Percentiles rank a stretch among this genome's conserved stretches.
phyloP scores from a whole-genome alignment of 2,113 vertebrate genomes.

The Ctenomys sociabilis region DNA sequence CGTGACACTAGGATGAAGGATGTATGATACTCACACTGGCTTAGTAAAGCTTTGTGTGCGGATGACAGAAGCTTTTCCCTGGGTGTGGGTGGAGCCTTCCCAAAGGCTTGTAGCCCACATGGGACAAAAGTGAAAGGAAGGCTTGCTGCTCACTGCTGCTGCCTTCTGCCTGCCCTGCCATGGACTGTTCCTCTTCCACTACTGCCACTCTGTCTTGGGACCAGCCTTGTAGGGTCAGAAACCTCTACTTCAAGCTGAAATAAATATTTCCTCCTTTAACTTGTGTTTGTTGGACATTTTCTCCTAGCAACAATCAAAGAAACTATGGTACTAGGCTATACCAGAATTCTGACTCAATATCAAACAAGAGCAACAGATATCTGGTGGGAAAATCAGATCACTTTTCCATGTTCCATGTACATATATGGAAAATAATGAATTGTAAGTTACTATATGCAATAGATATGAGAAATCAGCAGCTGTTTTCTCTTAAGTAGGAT shows the following conservation, averaged over 20 bases:
- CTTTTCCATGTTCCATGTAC: background rate
- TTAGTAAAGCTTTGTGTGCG: background rate
- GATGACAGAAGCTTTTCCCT: background rate
- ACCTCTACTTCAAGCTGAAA: background rate
- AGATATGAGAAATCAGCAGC: background rate
- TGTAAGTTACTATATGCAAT: too few species aligned
- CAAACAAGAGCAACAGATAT: background rate
- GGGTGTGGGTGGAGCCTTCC: background rate
- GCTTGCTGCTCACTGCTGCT: background rate
- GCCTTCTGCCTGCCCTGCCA: background rate
- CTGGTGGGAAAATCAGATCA: background rate
- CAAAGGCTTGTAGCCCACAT: background rate
- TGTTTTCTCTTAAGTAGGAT: background rate
- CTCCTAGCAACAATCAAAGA: background rate
- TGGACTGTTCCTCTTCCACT: background rate
- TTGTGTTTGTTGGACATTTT: background rate
- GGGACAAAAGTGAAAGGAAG: background rate
- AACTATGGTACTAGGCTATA: background rate
- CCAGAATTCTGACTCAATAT: background rate
- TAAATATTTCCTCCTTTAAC: background rate
- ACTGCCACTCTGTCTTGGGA: background rate
- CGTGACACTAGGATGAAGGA: background rate
- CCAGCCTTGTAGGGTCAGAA: background rate
- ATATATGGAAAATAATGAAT: background rate
- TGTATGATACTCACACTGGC: background rate